Evolutionary conservation across 2,797 vertebrate species (phyloP).

Genomic region (Macroramphosus scolopax): DNA sequence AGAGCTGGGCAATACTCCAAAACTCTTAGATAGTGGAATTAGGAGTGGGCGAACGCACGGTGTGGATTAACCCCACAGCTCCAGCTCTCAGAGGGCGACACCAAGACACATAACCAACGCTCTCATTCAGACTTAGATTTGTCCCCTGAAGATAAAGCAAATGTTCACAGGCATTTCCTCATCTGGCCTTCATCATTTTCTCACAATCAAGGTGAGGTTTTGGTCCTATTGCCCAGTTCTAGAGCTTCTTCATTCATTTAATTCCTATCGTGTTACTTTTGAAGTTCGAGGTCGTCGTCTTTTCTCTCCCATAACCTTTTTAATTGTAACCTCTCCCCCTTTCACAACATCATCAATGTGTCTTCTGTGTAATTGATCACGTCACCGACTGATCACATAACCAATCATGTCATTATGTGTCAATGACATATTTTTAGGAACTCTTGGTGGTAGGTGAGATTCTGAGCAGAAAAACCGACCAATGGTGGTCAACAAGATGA

Average conservation of each 20-base stretch:
- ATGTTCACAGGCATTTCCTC: too few relatives aligned
- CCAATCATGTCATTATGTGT: constrained; percentile 9
- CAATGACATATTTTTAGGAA: constrained; percentile 13
- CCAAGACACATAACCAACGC: too few relatives aligned
- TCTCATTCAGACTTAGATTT: too few relatives aligned
- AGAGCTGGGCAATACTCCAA: constrained; percentile 47
- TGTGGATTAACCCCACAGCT: too few relatives aligned
- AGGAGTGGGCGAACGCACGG: too few relatives aligned
- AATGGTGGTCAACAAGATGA: too few relatives aligned
- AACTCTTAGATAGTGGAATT: background rate
- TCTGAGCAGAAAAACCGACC: too few relatives aligned
- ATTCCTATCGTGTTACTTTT: constrained; percentile 11
- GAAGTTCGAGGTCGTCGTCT: too few relatives aligned
- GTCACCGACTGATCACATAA: constrained; percentile 18
- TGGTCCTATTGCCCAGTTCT: constrained; percentile 49
- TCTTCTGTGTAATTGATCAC: constrained; percentile 21
- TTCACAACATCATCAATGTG: constrained; percentile 21
- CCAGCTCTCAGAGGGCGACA: too few relatives aligned
- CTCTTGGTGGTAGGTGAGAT: too few relatives aligned
- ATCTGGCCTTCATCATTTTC: background rate
- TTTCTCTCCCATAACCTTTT: constrained; percentile 3
- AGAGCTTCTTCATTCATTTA: constrained; percentile 24
- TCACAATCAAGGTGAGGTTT: background rate
- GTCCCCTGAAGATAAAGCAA: too few relatives aligned
- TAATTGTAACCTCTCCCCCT: constrained; percentile 18